Percentiles rank a stretch among this genome's conserved stretches.
Evolutionary conservation across 2,797 vertebrate genomes (phyloP).

Genomic region (Heterohyrax brucei): DNA sequence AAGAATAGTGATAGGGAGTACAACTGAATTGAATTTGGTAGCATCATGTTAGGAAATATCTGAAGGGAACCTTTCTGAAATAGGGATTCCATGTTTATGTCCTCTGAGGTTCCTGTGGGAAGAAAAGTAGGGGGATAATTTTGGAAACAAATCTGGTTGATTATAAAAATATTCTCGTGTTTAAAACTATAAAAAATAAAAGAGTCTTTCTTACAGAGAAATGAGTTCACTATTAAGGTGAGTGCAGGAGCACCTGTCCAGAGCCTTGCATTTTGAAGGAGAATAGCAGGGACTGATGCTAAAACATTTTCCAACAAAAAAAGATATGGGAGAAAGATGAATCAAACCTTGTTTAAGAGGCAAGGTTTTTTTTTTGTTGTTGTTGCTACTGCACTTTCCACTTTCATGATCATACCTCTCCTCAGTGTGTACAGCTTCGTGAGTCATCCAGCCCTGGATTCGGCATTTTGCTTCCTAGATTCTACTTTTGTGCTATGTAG

Average conservation of each 20-base stretch:
- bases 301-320: background rate
- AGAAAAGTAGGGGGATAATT: background rate
- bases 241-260: background rate
- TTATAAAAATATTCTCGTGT: background rate
- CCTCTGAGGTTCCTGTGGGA: background rate
- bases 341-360: background rate
- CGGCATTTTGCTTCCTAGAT: background rate
- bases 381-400: background rate
- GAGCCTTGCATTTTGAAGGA: background rate
- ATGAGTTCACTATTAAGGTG: background rate
- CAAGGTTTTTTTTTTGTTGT: background rate
- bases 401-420: background rate
- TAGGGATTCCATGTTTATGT: background rate
- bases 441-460: background rate
- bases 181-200: background rate
- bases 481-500: background rate
- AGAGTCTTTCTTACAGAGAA: background rate
- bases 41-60: background rate
- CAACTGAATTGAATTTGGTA: fast-evolving
- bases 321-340: background rate
- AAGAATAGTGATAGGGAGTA: background rate
- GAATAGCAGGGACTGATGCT: background rate
- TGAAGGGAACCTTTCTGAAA: background rate
- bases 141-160: background rate
- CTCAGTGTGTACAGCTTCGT: background rate